phyloP scores from a whole-genome alignment of 2,797 vertebrate species.

The Syncerus caffer region DNA sequence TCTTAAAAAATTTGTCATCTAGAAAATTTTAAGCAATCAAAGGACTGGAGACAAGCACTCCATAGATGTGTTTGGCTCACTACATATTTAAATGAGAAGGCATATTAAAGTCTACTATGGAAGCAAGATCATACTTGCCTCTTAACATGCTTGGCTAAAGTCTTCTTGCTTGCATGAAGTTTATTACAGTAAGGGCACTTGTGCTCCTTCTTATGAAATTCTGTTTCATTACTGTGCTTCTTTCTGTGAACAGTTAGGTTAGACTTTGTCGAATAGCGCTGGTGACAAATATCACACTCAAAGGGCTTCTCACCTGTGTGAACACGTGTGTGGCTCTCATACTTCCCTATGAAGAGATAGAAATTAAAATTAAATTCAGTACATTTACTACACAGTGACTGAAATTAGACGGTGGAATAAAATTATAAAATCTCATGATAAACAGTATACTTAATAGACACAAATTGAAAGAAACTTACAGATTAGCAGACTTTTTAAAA shows the following conservation, averaged over 20 bases:
- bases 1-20: not conserved
- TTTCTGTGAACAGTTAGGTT: conserved; percentile 98
- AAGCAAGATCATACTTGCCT: conserved; percentile 85
- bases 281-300: conserved; percentile 96
- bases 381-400: not conserved
- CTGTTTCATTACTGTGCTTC: conserved; percentile 89
- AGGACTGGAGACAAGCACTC: not conserved
- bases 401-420: not conserved
- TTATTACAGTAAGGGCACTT: conserved; percentile 96
- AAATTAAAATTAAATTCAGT: not conserved
- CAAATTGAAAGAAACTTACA: not conserved
- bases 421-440: not conserved
- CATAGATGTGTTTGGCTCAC: not conserved
- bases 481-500: not conserved
- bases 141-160: conserved; percentile 93
- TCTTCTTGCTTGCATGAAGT: conserved; percentile 97
- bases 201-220: conserved; percentile 95
- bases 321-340: conserved; percentile 96
- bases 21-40: not conserved
- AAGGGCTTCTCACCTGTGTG: conserved; percentile 99
- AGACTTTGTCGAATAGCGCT: conserved; percentile 98
- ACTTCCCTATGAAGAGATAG: conserved; percentile 88
- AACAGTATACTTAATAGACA: not conserved
- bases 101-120: rapidly evolving
- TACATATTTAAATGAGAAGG: not conserved